These are phyloP conservation scores for Drosophila mayaguana DNA, from an alignment of 2,888 invertebrate species.

Conservation along the genomic window DNA sequence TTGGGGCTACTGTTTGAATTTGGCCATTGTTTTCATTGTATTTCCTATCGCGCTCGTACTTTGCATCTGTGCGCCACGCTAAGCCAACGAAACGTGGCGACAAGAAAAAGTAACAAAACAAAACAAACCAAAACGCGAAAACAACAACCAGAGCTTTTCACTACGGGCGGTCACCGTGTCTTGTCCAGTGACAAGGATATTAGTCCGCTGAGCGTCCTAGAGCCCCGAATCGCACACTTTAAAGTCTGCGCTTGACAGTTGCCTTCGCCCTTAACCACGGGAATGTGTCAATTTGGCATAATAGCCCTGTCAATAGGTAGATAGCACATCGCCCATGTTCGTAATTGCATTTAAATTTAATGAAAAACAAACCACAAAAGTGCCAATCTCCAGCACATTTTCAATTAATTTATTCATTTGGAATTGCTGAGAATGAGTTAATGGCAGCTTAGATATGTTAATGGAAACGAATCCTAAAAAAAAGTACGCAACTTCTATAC, in stretches of 20 bases:
- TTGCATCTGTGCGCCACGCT: slow-evolving; percentile 16
- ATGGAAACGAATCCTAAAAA: not conserved
- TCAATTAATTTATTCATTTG: slow-evolving; percentile 3
- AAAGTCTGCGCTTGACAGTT: slow-evolving; percentile 48
- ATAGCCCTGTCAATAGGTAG: slow-evolving; percentile 26
- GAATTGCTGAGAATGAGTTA: slow-evolving; percentile 3
- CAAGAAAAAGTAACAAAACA: slow-evolving; percentile 5
- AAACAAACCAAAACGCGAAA: slow-evolving; percentile 13
- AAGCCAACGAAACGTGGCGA: slow-evolving; percentile 17
- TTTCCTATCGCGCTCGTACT: slow-evolving; percentile 23
- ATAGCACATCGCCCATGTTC: slow-evolving; percentile 18
- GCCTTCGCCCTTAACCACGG: slow-evolving; percentile 8
- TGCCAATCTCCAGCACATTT: slow-evolving; percentile 14
- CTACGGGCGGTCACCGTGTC: slow-evolving; percentile 35
- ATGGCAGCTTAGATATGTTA: not conserved
- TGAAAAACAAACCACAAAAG: slow-evolving; percentile 42
- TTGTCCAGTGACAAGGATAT: slow-evolving; percentile 20
- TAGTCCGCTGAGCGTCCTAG: slow-evolving; percentile 17
- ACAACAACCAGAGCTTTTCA: slow-evolving; percentile 43
- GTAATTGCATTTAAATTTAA: slow-evolving; percentile 59
- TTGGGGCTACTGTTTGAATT: slow-evolving; percentile 39
- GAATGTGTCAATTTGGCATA: slow-evolving; percentile 42
- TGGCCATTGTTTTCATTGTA: slow-evolving; percentile 45
- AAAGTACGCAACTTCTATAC: not conserved
- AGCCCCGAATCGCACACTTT: slow-evolving; percentile 26